Conservation (phyloP, 2,797 vertebrate species). For the Myotis vivesi region DNA sequence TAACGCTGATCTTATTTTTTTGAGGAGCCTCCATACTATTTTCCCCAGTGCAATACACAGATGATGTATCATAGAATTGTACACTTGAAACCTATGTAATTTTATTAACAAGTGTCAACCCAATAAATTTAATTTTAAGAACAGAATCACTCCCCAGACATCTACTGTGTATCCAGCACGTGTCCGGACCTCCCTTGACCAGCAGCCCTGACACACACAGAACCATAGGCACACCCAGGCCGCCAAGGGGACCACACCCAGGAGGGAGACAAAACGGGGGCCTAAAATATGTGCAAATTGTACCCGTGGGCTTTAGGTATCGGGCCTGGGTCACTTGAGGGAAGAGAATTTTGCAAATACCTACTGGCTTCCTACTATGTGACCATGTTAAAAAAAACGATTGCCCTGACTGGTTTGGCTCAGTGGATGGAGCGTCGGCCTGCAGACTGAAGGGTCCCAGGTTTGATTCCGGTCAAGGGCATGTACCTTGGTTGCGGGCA, state of each 20-base stretch:
- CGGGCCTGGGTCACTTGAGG: background rate
- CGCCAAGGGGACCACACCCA: background rate
- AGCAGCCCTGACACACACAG: too few species aligned
- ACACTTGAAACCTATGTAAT: background rate
- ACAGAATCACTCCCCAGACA: too few species aligned
- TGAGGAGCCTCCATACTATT: background rate
- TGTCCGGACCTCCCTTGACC: background rate
- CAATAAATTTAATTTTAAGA: background rate
- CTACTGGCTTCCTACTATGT: background rate
- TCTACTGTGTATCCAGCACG: background rate
- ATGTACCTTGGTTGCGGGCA: too few species aligned
- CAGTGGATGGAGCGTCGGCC: too few species aligned
- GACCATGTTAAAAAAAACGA: background rate
- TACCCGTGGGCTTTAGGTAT: accelerated
- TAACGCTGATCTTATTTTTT: background rate
- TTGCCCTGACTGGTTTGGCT: too few species aligned
- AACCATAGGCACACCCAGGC: background rate
- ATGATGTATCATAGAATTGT: background rate
- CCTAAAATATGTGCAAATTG: background rate
- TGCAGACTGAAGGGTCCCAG: too few species aligned
- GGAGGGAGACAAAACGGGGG: background rate
- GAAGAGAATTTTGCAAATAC: background rate
- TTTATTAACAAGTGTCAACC: background rate
- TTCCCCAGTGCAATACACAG: background rate
- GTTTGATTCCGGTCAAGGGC: too few species aligned